Conservation (phyloP, 2,888 invertebrate species). For the Glomeris marginata region DNA sequence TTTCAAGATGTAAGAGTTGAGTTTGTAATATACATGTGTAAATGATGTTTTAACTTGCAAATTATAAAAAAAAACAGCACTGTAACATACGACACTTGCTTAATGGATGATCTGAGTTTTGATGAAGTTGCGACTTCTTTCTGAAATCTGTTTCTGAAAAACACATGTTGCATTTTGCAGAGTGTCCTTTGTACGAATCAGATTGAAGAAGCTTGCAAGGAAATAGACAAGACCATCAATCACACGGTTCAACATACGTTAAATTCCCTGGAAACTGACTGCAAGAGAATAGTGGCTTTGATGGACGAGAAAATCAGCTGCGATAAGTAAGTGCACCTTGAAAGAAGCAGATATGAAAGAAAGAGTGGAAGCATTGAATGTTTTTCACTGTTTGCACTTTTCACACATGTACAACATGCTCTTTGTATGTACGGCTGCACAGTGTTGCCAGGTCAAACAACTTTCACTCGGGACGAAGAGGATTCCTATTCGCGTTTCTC, state of each 20-base stretch:
- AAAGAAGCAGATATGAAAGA: too few species aligned
- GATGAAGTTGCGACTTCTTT: too few species aligned
- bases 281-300: constrained; percentile 32
- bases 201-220: constrained; percentile 39
- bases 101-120: too few species aligned
- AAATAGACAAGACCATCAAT: constrained; percentile 39
- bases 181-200: constrained; percentile 37
- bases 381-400: constrained; percentile 1
- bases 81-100: too few species aligned
- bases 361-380: too few species aligned
- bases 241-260: constrained; percentile 40
- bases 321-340: constrained; percentile 25
- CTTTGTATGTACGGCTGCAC: background rate
- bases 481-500: constrained; percentile 27
- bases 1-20: too few species aligned
- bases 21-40: too few species aligned
- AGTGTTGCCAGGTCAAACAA: background rate
- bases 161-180: constrained; percentile 25
- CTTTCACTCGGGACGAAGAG: constrained; percentile 20
- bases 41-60: too few species aligned
- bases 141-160: constrained; percentile 41
- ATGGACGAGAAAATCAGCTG: constrained; percentile 29
- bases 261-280: constrained; percentile 39
- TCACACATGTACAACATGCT: constrained; percentile 11
- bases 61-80: too few species aligned